phyloP scores from a whole-genome alignment of 2,888 invertebrate species.

The Clepsis dumicolana region DNA sequence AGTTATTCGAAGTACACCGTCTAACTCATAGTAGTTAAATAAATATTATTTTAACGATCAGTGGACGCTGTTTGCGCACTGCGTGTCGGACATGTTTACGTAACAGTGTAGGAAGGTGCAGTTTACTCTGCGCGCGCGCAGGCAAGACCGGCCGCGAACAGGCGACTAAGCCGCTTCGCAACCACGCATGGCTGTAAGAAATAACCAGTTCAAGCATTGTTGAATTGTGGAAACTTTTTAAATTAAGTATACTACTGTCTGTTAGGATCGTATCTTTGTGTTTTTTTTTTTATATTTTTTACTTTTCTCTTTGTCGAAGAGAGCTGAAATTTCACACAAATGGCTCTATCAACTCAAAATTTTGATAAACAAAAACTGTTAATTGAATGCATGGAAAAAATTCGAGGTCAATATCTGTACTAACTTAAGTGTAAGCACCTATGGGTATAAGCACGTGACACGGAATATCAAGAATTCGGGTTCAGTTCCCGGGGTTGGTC shows the following conservation, averaged over 20 bases:
- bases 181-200: neutral
- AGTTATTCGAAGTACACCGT: constrained; percentile 43
- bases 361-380: no score
- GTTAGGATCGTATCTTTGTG: no score
- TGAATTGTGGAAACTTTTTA: neutral
- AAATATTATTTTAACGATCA: constrained; percentile 85
- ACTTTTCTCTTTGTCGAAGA: no score
- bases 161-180: neutral
- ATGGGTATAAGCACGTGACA: no score
- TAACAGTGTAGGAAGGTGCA: constrained; percentile 75
- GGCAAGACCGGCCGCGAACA: constrained; percentile 9
- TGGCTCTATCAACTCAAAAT: no score
- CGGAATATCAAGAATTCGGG: no score
- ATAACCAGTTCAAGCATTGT: neutral
- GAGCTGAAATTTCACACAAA: no score
- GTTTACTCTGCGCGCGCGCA: constrained; percentile 19
- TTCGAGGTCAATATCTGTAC: no score
- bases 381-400: no score
- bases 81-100: constrained; percentile 64
- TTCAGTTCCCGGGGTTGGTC: no score
- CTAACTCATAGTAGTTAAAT: constrained; percentile 67
- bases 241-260: neutral
- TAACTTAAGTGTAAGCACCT: no score
- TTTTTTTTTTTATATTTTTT: no score
- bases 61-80: constrained; percentile 74